Conservation (phyloP, 2,888 invertebrate species). For the Apamea anceps region DNA sequence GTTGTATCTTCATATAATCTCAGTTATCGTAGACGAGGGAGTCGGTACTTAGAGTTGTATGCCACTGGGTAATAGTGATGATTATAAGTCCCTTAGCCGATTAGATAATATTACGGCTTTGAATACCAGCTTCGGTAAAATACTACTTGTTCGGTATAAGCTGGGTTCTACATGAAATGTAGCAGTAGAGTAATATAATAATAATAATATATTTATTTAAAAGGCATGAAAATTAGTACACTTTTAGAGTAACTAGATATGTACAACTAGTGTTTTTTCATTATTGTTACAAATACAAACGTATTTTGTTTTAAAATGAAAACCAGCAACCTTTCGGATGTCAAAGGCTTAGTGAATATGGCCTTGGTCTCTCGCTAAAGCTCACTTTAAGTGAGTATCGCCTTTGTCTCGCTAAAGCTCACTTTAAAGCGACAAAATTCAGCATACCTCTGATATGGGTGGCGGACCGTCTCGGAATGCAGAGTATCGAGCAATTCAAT, state of each 20-base stretch:
- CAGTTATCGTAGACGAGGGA: not conserved
- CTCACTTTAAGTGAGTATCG: not conserved
- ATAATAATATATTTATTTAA: too few relatives aligned
- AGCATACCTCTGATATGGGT: constrained; percentile 35
- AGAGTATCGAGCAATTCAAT: constrained; percentile 58
- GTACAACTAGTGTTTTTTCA: too few relatives aligned
- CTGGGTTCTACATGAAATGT: not conserved
- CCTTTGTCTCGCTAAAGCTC: not conserved
- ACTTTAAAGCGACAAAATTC: constrained; percentile 3
- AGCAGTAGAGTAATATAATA: not conserved
- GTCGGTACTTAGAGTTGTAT: not conserved
- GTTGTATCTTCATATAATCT: not conserved
- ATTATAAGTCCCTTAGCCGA: not conserved
- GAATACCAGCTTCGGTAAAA: not conserved
- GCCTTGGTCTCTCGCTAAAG: not conserved
- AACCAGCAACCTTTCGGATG: not conserved
- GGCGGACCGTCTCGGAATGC: constrained; percentile 52
- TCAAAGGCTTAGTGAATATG: not conserved
- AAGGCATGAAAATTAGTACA: too few relatives aligned
- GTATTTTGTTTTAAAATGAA: not conserved
- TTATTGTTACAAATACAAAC: not conserved
- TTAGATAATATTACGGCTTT: not conserved
- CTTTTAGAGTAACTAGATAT: not conserved
- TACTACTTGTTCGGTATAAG: not conserved
- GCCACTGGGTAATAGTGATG: not conserved